These are phyloP conservation scores for Plusia festucae DNA, from an alignment of 2,888 invertebrate genomes.

Conservation along the genomic window DNA sequence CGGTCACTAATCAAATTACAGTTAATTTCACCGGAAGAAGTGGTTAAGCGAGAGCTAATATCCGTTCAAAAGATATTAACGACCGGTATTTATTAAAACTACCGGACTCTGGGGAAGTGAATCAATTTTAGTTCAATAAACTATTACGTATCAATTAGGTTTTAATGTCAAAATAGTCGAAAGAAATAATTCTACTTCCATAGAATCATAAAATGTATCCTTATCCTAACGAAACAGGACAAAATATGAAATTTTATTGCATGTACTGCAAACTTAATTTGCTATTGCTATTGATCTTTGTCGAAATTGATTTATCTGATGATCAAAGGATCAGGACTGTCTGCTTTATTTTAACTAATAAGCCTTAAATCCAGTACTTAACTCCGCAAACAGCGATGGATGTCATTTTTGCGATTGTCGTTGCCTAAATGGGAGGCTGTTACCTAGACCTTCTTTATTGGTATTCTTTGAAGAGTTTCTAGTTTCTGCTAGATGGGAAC, in stretches of 20 bases:
- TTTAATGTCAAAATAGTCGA: neutral
- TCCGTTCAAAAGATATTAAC: conserved; percentile 47
- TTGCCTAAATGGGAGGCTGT: neutral
- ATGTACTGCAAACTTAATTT: too few relatives aligned
- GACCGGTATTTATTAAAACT: conserved; percentile 20
- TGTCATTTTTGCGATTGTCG: neutral
- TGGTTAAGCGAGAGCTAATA: conserved; percentile 45
- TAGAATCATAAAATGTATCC: too few relatives aligned
- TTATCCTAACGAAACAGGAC: neutral
- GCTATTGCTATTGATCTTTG: too few relatives aligned
- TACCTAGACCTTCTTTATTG: neutral
- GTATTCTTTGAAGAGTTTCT: neutral
- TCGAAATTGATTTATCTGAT: too few relatives aligned
- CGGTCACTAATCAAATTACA: conserved; percentile 39
- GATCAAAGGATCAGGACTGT: neutral
- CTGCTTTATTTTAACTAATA: neutral
- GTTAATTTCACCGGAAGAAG: conserved; percentile 53
- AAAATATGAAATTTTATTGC: neutral
- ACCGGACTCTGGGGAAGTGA: conserved; percentile 33
- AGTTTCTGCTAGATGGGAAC: neutral
- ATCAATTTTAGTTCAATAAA: conserved; percentile 34
- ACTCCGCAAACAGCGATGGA: too few relatives aligned
- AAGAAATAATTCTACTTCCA: too few relatives aligned
- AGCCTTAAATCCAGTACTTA: too few relatives aligned
- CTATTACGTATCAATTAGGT: conserved; percentile 1